Base-by-base conservation (phyloP, 2,888 invertebrate genomes). In the Periphyllus acericola region DNA sequence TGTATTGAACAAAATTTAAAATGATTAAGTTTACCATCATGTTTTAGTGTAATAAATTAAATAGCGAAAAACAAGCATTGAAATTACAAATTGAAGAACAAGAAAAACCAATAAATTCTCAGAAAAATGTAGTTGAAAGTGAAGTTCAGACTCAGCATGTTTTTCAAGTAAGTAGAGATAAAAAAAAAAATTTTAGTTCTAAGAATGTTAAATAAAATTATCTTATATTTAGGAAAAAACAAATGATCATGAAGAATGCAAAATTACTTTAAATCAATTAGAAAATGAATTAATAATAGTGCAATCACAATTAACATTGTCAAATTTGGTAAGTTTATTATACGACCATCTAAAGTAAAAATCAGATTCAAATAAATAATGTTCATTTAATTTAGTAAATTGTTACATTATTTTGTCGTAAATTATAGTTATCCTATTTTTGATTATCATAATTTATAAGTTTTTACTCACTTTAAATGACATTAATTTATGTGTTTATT, bases 241-340 rank as follows among this genome's bases (percentile, higher is more conserved):
- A 46, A 75, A 66, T 29, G 76, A 89, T 68, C 46, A 88, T 9
- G 55, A 89, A 83, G 74, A 83, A 75, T 66, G 72, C 55, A 55
- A 83, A 46, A 80, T 29, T 36, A 79, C 72, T 46, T 21, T 40
- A 34, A 79, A 79, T 87, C 36, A 66, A 60, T 52, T 86, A 90
- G 90, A 90, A 89, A 82, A 66, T 80, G 76, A 90, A 90, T 86
- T 89, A 36, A 68, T 55, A 36, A 68, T 75, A n/a, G 84, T 93
- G 17, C 91, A 92, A 90, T 92, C 92, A 46, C 93, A 93, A 91
- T 90, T 93, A 80, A 92, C 93, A 84, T 90, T 93, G 90, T 93
- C 93, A 29, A 93, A 93, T 90, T 92, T 91, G 90, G 91, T 91
- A 88, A 84, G 85, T 60, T 68, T 52, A 83, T 40, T 74, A 74